These are phyloP conservation scores for Zoanthus sociatus DNA, from an alignment of 92 coral and sea anemone genomes.

Conservation along the genomic window DNA sequence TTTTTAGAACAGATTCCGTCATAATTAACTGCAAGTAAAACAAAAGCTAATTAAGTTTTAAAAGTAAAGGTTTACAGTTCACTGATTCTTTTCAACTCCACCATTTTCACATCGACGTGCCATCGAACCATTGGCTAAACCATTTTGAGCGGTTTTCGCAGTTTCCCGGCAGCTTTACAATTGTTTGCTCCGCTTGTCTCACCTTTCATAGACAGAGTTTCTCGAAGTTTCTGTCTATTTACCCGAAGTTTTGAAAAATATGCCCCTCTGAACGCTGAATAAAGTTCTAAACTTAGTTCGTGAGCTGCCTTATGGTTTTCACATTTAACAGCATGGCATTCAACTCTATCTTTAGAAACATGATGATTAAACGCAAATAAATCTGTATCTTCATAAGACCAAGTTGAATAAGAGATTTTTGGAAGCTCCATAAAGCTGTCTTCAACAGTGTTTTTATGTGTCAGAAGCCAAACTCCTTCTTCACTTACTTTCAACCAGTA, in stretches of 20 bases:
- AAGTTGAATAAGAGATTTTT: constrained; percentile 79
- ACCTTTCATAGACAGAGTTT: constrained; percentile 22
- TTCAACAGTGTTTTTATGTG: constrained; percentile 26
- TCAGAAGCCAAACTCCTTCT: constrained; percentile 53
- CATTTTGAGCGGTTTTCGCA: background rate
- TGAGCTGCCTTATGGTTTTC: constrained; percentile 63
- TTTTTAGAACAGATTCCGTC: too few relatives aligned
- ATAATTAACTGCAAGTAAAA: too few relatives aligned
- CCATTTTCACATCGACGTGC: background rate
- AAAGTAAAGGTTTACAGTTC: too few relatives aligned
- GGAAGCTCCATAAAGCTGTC: constrained; percentile 65
- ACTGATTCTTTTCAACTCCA: background rate
- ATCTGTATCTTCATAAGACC: constrained; percentile 55
- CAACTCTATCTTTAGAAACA: constrained; percentile 68
- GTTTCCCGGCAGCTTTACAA: background rate
- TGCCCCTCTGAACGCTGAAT: constrained; percentile 72
- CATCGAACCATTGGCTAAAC: background rate
- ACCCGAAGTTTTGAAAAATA: constrained; percentile 77
- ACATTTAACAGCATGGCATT: constrained; percentile 73
- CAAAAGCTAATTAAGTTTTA: too few relatives aligned
- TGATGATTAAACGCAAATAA: constrained; percentile 86
- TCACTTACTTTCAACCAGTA: constrained; percentile 58
- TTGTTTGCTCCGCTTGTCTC: background rate
- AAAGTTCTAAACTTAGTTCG: constrained; percentile 65
- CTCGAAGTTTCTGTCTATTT: constrained; percentile 53